Base-by-base conservation (phyloP, 92 coral and sea anemone genomes). In the Montipora capitata region DNA sequence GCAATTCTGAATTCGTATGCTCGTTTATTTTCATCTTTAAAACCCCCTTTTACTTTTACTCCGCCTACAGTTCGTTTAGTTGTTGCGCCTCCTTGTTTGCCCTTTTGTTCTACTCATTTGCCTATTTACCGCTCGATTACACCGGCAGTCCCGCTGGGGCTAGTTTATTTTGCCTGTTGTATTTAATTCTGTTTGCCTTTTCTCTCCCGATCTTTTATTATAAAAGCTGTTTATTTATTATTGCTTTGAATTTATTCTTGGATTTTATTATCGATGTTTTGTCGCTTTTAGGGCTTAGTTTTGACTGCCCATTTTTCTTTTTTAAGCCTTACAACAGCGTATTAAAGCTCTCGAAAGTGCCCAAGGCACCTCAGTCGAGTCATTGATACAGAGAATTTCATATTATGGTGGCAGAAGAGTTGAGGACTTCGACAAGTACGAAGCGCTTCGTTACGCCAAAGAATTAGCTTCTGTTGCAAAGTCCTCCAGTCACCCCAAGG, bases 391-490 rank as follows among this genome's bases (percentile, higher is more conserved):
- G 41, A 89, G 80, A 42, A 83, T 89, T 35, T 84, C 85, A 56
- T 76, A 83, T 40, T 89, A 87, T 62, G 86, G 91, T 58, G 48
- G 72, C 79, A 74, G 87, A 59, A 69, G 85, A 68, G 63, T 39
- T 16, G 81, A 68, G 57, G 79, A 87, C 77, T 79, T 87, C 68
- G 86, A 79, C 71, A 79, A 87, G 17, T 87, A 87, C 79, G 90
- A 90, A 43, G 89, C 93, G 35, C 74, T 90, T 42, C 68, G 57
- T 43, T 68, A 76, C 77, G 87, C 93, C 15, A 87, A 85, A 49
- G 85, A 90, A 72, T 79, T 90, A 49, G 90, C 90, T 12, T 17
- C 90, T 52, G 40, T 84, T 10, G 90, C 90, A 42, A 90, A 89
- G 52, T 61, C 79, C 40, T 58, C 88, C 43, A 45, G 40, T 17